A percentile compares a stretch with the other conserved stretches of the same genome.
phyloP scores from a whole-genome alignment of 2,797 vertebrate genomes.

The Heterohyrax brucei region DNA sequence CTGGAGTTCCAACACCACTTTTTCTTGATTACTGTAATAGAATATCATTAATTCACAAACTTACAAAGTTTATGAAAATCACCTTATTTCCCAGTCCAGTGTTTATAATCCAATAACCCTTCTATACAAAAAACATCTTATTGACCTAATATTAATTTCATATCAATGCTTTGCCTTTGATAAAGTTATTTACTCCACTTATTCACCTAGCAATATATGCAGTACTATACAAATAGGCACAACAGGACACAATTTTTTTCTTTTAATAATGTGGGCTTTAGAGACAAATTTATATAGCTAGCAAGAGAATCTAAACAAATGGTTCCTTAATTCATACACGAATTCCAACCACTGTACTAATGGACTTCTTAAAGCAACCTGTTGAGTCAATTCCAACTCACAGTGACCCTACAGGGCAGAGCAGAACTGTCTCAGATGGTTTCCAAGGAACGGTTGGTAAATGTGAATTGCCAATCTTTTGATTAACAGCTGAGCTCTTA shows the following conservation, averaged over 20 bases:
- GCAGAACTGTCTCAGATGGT: no score
- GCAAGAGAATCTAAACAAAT: background rate
- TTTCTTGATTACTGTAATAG: background rate
- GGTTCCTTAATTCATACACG: background rate
- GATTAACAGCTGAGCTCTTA: no score
- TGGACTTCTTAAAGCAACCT: background rate
- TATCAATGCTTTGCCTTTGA: slow-evolving; percentile 15
- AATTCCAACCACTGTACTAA: background rate
- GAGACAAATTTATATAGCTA: slow-evolving; percentile 6
- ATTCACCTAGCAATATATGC: background rate
- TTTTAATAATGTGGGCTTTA: slow-evolving; percentile 7
- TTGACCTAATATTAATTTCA: background rate
- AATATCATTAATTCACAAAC: slow-evolving; percentile 30
- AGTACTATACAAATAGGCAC: background rate
- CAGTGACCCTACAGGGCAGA: no score
- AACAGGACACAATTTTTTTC: background rate
- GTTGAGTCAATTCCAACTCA: no score
- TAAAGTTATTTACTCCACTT: slow-evolving; percentile 17
- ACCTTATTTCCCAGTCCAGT: background rate
- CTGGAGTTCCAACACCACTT: slow-evolving; percentile 8
- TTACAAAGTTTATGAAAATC: slow-evolving; percentile 11
- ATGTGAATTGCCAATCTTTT: no score
- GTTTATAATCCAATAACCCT: slow-evolving; percentile 12
- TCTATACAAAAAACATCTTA: slow-evolving; percentile 15
- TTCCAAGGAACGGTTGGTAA: no score